These are phyloP conservation scores for Odobenus rosmarus DNA, from an alignment of 2,113 vertebrate genomes.

Conservation along the genomic window DNA sequence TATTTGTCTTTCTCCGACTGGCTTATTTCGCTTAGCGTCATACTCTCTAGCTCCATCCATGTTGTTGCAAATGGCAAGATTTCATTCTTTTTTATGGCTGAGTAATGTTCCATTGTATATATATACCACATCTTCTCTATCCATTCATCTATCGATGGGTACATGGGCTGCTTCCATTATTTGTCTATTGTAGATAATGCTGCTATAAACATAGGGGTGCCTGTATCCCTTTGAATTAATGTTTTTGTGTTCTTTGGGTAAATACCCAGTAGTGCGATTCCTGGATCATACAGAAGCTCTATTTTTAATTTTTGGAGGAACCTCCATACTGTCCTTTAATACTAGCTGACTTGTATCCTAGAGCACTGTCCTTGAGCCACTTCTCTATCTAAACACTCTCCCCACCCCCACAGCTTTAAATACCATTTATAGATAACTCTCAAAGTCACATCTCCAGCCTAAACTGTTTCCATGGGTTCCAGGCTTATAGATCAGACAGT, in stretches of 20 bases:
- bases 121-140: not conserved
- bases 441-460: not conserved
- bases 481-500: not conserved
- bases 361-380: not conserved
- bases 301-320: not conserved
- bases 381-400: not conserved
- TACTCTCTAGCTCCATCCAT: not conserved
- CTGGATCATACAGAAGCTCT: not conserved
- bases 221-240: not conserved
- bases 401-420: not conserved
- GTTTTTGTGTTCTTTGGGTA: not conserved
- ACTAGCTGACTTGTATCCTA: not conserved
- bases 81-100: not conserved
- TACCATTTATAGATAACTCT: not conserved
- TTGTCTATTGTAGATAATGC: not conserved
- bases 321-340: not conserved
- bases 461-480: not conserved
- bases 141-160: not conserved
- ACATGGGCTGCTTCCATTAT: not conserved
- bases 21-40: not conserved
- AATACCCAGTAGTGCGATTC: not conserved
- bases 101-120: not conserved
- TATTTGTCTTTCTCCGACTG: not conserved
- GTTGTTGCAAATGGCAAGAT: not conserved
- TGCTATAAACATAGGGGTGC: not conserved